Base-by-base conservation (phyloP, 2,113 vertebrate genomes). In the Colossoma macropomum region DNA sequence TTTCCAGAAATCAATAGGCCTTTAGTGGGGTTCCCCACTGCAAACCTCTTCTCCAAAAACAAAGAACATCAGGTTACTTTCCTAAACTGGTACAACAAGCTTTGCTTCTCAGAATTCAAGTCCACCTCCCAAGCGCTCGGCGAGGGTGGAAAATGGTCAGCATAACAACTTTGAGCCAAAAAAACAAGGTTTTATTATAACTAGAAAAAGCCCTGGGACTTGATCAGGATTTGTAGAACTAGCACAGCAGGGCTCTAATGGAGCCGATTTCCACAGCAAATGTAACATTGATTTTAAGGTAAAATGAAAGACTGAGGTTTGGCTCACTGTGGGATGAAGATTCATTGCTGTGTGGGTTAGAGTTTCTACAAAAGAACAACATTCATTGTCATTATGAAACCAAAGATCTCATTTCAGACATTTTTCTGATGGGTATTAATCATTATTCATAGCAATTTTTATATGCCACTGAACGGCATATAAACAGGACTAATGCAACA, bases 231-330 rank as follows among this genome's bases (percentile, higher is more conserved):
- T 28, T 68, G 77, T 32, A 56, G 52, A 69, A 68, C 28, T 54
- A 34, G 25, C 9, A 13, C 25, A 16, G 62, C 62, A 66, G 63
- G 0, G 17, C 30, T 6, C 2, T 21, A 63, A 69, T 8, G 30
- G 11, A 80, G 79, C 15, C 50, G 41, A n/a, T 32, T 77, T 72
- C 34, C 38, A 52, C 17, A 4, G 28, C 30, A 72, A 80, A 52
- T 34, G 19, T 12, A 30, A 45, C 59, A 77, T 30, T 19, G 41
- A 77, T 72, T 69, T 79, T 80, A 41, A 60, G 52, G 19, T 68
- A 2, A 65, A 41, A 32, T 48, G 32, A 45, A 74, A 72, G 25
- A 45, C 4, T 34, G 21, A 45, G 15, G 27, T 19, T 16, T 16
- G 79, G 15, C 59, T 73, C 13, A 2, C 50, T 50, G 34, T 6